Percentiles rank a stretch among this genome's conserved stretches.
Evolutionary conservation across 2,888 invertebrate genomes (phyloP).

Genomic region (Cephus rjabovi): DNA sequence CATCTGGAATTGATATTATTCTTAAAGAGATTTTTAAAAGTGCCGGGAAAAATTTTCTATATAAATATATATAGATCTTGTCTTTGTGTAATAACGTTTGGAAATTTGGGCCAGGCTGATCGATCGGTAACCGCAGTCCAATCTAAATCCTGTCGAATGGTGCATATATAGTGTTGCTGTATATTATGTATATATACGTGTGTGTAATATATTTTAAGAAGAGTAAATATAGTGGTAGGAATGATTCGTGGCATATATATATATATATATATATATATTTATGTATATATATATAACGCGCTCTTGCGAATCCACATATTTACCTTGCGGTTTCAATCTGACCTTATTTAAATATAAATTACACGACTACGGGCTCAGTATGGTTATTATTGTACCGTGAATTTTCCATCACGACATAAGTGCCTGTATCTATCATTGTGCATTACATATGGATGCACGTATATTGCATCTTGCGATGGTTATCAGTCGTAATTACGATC

Average conservation of each 20-base stretch:
- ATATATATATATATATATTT: not conserved
- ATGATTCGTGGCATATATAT: not conserved
- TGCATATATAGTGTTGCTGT: not conserved
- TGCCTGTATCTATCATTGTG: not conserved
- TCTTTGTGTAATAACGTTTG: not conserved
- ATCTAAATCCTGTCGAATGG: conserved; percentile 43
- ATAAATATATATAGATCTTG: not conserved
- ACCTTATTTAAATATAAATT: conserved; percentile 65
- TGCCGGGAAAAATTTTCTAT: not conserved
- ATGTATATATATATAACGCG: conserved; percentile 12
- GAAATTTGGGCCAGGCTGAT: not conserved
- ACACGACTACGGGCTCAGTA: conserved; percentile 31
- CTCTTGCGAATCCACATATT: conserved; percentile 47
- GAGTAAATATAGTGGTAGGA: not conserved
- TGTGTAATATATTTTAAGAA: not conserved
- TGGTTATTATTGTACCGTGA: conserved; percentile 22
- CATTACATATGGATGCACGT: not conserved
- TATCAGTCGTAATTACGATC: not conserved
- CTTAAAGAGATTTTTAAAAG: not conserved
- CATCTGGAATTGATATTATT: not conserved
- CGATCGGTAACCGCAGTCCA: conserved; percentile 45
- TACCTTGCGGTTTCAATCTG: conserved; percentile 63
- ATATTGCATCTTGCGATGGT: not conserved
- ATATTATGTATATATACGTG: not conserved
- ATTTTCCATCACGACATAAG: conserved; percentile 27